phyloP scores from a whole-genome alignment of 2,113 vertebrate species.

The Scartelaos histophorus region DNA sequence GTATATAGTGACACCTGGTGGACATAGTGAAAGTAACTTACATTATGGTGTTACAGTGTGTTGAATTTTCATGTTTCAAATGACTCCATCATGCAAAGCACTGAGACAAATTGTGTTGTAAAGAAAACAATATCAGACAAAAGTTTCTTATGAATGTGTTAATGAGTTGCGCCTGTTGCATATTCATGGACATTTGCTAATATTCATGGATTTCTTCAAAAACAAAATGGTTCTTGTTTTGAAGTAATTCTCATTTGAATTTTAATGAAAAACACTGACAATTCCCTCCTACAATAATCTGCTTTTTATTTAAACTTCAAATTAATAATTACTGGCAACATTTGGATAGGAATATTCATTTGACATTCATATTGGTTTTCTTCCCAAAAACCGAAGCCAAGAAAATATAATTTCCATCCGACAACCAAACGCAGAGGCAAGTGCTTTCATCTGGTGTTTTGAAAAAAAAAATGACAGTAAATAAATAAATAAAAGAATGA shows the following conservation, averaged over 20 bases:
- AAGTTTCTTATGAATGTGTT: no score
- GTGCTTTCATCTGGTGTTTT: constrained; percentile 5
- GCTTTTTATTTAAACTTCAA: background rate
- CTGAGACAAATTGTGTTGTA: background rate
- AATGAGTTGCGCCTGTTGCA: no score
- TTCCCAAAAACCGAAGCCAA: constrained; percentile 3
- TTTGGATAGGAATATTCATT: background rate
- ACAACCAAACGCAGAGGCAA: background rate
- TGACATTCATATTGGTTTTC: background rate
- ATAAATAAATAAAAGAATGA: background rate
- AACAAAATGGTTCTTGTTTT: background rate
- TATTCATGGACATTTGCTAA: background rate
- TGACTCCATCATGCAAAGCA: background rate
- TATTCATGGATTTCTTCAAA: background rate
- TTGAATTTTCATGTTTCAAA: background rate
- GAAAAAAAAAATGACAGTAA: background rate
- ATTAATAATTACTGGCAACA: background rate
- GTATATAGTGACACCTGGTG: background rate
- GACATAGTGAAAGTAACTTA: background rate
- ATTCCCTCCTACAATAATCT: background rate
- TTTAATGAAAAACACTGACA: background rate
- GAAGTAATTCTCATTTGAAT: background rate
- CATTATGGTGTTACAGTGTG: background rate
- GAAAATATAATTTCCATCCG: background rate
- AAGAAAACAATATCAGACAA: background rate